Base-by-base conservation (phyloP, 2,888 invertebrate genomes). In the Charanyca ferruginea region DNA sequence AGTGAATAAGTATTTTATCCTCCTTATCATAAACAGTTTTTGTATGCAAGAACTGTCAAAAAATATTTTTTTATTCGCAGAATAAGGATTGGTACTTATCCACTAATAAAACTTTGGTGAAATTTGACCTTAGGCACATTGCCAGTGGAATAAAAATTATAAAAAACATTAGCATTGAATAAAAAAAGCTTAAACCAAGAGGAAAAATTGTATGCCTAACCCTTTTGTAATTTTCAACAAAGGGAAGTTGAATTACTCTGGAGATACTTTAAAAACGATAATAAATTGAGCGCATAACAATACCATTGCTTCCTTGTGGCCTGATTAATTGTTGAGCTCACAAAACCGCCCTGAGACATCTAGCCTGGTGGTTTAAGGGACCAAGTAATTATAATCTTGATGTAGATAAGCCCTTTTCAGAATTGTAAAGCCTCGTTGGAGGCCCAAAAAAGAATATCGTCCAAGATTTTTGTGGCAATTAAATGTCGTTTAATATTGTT, bases 141-240 rank as follows among this genome's bases (percentile, higher is more conserved):
- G 25, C 41, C 35, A 73, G n/a, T 47, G 45, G 66, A 77, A 80
- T 52, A 65, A 47, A 62, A 69, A 68, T 73, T 66, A 57, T 53
- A 32, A 64, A 66, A 49, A 60, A 62, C 44, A 22, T 53, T 41
- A 44, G 28, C 65, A 57, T 61, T 59, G 71, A 72, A 57, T 55
- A 68, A 60, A 73, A 58, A 44, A 28, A 25, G 22, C 16, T 58
- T 51, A 72, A 79, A 71, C 68, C 63, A 65, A 72, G 71, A 71
- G 80, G 77, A 79, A 85, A 82, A 84, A 81, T 73, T 70, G 59
- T 70, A 73, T 7, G 35, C 13, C 13, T n/a, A 87, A 85, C 85
- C 85, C 87, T 87, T 87, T 87, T 88, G 83, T 87, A 73, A 83
- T 84, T 84, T 84, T 81, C 62, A 85, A 89, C 87, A 89, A 89